These are phyloP conservation scores for Choristoneura fumiferana DNA, from an alignment of 1,140 invertebrate genomes.

Conservation along the genomic window DNA sequence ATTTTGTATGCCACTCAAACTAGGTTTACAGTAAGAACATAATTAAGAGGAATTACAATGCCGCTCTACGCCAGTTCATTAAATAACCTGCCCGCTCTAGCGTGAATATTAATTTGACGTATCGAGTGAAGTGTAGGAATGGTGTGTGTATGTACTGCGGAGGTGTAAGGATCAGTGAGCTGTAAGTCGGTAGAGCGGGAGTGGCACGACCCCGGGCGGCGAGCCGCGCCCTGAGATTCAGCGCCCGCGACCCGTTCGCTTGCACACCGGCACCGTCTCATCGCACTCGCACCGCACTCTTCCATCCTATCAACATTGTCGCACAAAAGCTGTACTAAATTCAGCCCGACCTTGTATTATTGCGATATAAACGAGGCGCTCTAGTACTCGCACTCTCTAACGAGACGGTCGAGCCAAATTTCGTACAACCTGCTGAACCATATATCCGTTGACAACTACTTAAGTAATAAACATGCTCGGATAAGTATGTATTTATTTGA, in stretches of 20 bases:
- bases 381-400: not conserved
- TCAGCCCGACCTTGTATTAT: constrained; percentile 45
- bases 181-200: constrained; percentile 1
- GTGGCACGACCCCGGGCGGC: constrained; percentile 20
- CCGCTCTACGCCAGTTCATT: not conserved
- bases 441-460: constrained; percentile 3
- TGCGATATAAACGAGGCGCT: not conserved
- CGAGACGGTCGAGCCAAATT: not conserved
- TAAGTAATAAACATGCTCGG: constrained; percentile 14
- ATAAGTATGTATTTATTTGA: constrained; percentile 17
- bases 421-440: not conserved
- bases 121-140: not conserved
- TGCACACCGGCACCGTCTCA: constrained; percentile 29
- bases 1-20: constrained; percentile 30
- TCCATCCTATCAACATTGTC: constrained; percentile 32
- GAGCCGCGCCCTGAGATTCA: constrained; percentile 64
- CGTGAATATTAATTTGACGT: not conserved
- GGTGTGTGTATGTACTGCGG: not conserved
- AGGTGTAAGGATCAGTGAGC: not conserved
- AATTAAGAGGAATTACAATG: constrained; percentile 21
- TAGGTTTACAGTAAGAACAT: constrained; percentile 28
- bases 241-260: constrained; percentile 42
- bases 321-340: constrained; percentile 39
- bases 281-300: constrained; percentile 51
- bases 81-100: constrained; percentile 14